Conservation (phyloP, 2,888 invertebrate species). For the Melanargia galathea region DNA sequence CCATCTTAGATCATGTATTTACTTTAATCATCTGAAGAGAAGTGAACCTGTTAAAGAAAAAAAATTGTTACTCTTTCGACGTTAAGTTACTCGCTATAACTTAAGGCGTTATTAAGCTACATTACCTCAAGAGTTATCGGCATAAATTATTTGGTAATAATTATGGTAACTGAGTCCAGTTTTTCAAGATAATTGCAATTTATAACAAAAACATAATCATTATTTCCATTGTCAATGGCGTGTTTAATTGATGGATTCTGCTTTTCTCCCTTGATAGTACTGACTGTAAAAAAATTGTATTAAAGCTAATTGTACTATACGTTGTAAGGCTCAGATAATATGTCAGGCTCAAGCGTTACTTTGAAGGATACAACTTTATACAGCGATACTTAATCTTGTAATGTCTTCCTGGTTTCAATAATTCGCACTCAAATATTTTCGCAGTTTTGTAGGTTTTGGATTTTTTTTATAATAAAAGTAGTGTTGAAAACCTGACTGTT, state of each 20-base stretch:
- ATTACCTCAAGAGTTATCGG: not conserved
- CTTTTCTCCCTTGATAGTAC: slow-evolving; percentile 42
- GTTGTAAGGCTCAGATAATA: slow-evolving; percentile 1
- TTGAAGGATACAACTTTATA: not conserved
- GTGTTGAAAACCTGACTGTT: no score
- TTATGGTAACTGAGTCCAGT: slow-evolving; percentile 32
- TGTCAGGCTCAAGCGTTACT: slow-evolving; percentile 1
- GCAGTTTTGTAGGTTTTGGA: not conserved
- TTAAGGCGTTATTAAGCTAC: not conserved
- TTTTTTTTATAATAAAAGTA: not conserved
- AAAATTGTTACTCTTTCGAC: not conserved
- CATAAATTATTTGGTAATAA: slow-evolving; percentile 14
- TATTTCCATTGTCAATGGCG: slow-evolving; percentile 56
- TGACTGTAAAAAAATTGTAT: slow-evolving; percentile 13
- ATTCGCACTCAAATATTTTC: not conserved
- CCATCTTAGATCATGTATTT: no score
- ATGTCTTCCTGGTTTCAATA: slow-evolving; percentile 6
- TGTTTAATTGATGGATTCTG: slow-evolving; percentile 53
- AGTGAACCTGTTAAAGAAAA: slow-evolving; percentile 4
- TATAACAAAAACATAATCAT: slow-evolving; percentile 62
- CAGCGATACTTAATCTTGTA: not conserved
- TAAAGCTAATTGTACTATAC: slow-evolving; percentile 1
- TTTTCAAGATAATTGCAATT: slow-evolving; percentile 63
- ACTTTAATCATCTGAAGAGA: not conserved
- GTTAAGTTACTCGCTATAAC: not conserved